Base-by-base conservation (phyloP, 2,888 invertebrate species). In the Dryobota labecula region DNA sequence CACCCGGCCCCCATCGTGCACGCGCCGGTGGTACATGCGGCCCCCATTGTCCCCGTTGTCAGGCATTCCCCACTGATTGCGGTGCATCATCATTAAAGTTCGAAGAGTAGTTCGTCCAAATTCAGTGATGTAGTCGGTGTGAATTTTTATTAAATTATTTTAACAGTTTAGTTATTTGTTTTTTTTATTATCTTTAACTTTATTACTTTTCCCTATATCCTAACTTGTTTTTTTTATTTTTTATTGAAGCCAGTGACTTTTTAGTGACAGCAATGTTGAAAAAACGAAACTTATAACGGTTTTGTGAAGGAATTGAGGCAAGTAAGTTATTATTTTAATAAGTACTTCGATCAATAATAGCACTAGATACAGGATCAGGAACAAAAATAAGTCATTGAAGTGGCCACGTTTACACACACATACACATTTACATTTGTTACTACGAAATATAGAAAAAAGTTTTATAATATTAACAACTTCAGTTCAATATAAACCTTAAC, bases 71-170 rank as follows among this genome's bases (percentile, higher is more conserved):
- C 94, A 0, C 70, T 94, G 27, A 90, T 94, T 1, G 87, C 93
- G 0, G 93, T 95, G 0, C 95, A 95, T 84, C 95, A 95, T 84
- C 94, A 95, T 89, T 92, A 79, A 60, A 85, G 38, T 30, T 51
- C 13, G 15, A 70, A 56, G 43, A 67, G 7, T 43, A 4, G 33
- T 53, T 66, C 20, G 8, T 63, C 36, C 27, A 65, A 63, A 36
- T 62, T 57, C 15, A 63, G n/a, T 54, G 33, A 65, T 70, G 51
- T 57, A 68, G 70, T 76, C 70, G 43, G n/a, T 68, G 49, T 72
- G 68, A 60, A 61, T 41, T 41, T 70, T 66, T 24, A 83, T 64
- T 78, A 85, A 76, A 69, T 82, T 82, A 71, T 82, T 82, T 69
- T 69, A 41, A 63, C 30, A 62, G 38, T 57, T 61, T 54, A 30